phyloP scores from a whole-genome alignment of 2,888 invertebrate species.

The Plebejus anna region DNA sequence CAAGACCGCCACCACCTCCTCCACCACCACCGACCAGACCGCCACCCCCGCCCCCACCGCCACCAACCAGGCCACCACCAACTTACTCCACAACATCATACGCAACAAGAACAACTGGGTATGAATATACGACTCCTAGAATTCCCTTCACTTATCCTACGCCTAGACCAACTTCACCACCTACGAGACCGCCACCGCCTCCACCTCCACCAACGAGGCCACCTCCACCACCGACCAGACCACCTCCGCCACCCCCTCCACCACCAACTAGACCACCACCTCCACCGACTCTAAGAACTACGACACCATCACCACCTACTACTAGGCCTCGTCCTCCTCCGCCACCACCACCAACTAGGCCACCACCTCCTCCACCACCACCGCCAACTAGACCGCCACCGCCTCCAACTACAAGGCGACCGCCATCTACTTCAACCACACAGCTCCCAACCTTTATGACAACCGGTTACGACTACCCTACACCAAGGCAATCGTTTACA shows the following conservation, averaged over 20 bases:
- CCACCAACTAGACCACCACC: conserved; percentile 33
- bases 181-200: conserved; percentile 24
- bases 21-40: conserved; percentile 29
- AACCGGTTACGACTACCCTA: conserved; percentile 25
- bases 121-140: conserved; percentile 26
- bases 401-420: conserved; percentile 28
- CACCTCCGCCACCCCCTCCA: conserved; percentile 26
- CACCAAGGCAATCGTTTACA: conserved; percentile 21
- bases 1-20: conserved; percentile 32
- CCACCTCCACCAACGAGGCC: conserved; percentile 28
- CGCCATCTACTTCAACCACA: conserved; percentile 33
- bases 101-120: conserved; percentile 16
- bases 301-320: conserved; percentile 30
- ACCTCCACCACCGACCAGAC: conserved; percentile 12
- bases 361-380: conserved; percentile 27
- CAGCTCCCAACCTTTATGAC: not conserved
- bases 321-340: conserved; percentile 37
- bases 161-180: not conserved
- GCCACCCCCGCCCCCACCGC: conserved; percentile 24
- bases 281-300: conserved; percentile 28
- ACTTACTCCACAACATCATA: conserved; percentile 31
- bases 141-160: conserved; percentile 23
- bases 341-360: conserved; percentile 31
- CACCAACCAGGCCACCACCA: conserved; percentile 31
- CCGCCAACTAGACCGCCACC: conserved; percentile 33